Base-by-base conservation (phyloP, 1,140 invertebrate species). In the Leguminivora glycinivorella region DNA sequence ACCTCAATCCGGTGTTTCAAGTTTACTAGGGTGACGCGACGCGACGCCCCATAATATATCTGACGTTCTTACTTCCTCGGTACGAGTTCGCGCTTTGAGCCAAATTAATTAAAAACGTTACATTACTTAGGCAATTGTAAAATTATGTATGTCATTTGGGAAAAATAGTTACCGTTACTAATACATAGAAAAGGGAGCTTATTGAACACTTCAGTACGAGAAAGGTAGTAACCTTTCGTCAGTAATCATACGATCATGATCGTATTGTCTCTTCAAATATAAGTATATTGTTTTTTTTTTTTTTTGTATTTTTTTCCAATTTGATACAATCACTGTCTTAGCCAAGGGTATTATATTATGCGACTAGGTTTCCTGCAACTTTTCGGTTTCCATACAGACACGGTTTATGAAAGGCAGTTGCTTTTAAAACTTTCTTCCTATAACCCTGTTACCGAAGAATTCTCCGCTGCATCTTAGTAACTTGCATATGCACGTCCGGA, bases 81-180 rank as follows among this genome's bases (percentile, higher is more conserved):
- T 63, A 17, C 43, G 43, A 47, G 25, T 56, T 25, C 52, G 12
- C 25, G 24, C 56, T 26, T 60, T 24, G 12, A 10, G 56, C 56
- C 56, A n/a, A 60, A 60, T 60, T 60, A 60, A 29, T 60, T 60
- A 60, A 60, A 31, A 60, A 60, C 14, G 5, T 60, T 60, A 29
- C 26, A 26, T 26, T 6, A 60, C 24, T 60, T 14, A 24, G 56
- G 14, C 56, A 60, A 5, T 24, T 60, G 14, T 25, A 1, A 60
- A n/a, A 26, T 26, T 60, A 29, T 26, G 24, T 12, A 25, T 10
- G 17, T 47, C 17, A 47, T 47, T 47, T 4, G n/a, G 40, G 43
- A 47, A 47, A 47, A 47, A 47, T 6, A 47, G 43, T 17, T 47
- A 43, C 5, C 12, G 14, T 31, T 31, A 31, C 2, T 9, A n/a